phyloP scores from a whole-genome alignment of 2,113 vertebrate genomes.

The Tauraco erythrolophus region DNA sequence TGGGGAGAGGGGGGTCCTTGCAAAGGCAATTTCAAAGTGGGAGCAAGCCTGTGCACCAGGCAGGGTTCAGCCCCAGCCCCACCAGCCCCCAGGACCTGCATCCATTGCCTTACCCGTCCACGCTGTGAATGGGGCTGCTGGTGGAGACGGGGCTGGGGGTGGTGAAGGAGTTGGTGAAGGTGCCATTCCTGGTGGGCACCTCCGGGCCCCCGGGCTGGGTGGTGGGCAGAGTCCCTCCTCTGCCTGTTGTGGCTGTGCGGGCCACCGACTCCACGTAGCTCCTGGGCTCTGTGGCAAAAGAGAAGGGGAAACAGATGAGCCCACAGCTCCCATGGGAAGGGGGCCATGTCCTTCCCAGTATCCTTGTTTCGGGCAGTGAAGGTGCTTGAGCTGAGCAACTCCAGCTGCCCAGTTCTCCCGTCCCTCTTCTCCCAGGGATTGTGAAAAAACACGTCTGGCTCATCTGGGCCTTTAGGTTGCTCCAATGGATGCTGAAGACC shows the following conservation, averaged over 20 bases:
- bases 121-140: constrained; percentile 90
- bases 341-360: background rate
- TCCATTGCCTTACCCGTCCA: constrained; percentile 82
- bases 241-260: constrained; percentile 80
- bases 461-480: background rate
- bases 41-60: background rate
- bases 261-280: constrained; percentile 96
- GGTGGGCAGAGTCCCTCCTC: constrained; percentile 51
- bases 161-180: constrained; percentile 77
- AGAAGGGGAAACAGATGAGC: background rate
- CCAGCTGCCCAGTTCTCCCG: background rate
- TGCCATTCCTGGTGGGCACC: constrained; percentile 67
- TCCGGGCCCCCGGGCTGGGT: constrained; percentile 70
- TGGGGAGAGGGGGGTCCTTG: background rate
- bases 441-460: background rate
- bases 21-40: background rate
- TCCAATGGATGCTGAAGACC: background rate
- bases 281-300: constrained; percentile 82
- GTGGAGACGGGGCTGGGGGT: constrained; percentile 86
- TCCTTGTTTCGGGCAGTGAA: background rate
- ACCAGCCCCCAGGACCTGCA: background rate
- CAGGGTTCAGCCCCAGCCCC: background rate
- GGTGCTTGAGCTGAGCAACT: background rate
- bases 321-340: background rate
- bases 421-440: background rate